These are phyloP conservation scores for Dipodomys spectabilis DNA, from an alignment of 2,113 vertebrate genomes.

Conservation along the genomic window DNA sequence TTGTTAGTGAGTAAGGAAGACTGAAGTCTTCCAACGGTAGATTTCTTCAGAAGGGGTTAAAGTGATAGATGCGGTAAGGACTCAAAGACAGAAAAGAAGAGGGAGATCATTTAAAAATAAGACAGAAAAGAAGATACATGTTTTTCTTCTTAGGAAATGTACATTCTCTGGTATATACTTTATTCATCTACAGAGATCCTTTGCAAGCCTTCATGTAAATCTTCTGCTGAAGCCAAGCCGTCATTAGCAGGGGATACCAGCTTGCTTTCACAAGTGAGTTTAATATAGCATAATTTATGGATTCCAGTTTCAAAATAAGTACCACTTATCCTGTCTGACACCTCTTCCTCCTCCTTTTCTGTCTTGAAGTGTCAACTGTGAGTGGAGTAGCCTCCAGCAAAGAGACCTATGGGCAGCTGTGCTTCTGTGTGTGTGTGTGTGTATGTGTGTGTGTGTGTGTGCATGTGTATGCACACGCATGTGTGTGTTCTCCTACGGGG, in stretches of 20 bases:
- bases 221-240: background rate
- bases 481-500: background rate
- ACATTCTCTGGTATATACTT: background rate
- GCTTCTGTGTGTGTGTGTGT: background rate
- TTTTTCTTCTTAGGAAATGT: background rate
- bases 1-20: accelerated
- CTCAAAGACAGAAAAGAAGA: background rate
- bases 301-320: conserved; percentile 46
- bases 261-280: conserved; percentile 65
- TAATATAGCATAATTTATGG: conserved; percentile 51
- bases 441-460: background rate
- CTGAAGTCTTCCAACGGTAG: background rate
- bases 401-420: background rate
- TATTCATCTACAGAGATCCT: background rate
- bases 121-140: background rate
- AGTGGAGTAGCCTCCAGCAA: background rate
- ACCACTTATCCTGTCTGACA: conserved; percentile 26
- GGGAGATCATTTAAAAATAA: background rate
- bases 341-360: conserved; percentile 45
- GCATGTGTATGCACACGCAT: background rate
- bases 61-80: background rate
- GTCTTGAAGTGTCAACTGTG: background rate
- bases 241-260: background rate
- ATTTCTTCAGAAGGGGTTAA: background rate
- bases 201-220: background rate